phyloP scores from a whole-genome alignment of 2,797 vertebrate species.

The Poeciliopsis infans region DNA sequence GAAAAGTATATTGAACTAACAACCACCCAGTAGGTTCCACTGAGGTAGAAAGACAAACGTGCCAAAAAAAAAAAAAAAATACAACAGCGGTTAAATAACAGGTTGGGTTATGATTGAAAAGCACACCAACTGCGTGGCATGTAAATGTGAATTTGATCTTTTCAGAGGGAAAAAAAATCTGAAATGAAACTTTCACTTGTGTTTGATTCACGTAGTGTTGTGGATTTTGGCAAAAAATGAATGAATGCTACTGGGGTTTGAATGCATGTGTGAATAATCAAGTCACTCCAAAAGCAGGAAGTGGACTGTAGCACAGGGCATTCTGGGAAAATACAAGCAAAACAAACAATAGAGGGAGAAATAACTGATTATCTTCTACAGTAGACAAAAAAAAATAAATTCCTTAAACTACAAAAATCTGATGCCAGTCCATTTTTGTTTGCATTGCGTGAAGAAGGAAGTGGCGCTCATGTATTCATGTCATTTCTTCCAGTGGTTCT shows the following conservation, averaged over 20 bases:
- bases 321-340: too few species aligned
- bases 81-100: background rate
- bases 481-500: too few species aligned
- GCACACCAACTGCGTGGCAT: background rate
- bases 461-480: too few species aligned
- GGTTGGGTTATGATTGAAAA: background rate
- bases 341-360: too few species aligned
- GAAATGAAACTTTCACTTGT: background rate
- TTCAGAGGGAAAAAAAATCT: background rate
- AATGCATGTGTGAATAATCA: too few species aligned
- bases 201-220: background rate
- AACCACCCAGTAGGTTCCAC: constrained; percentile 30
- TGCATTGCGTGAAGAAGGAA: too few species aligned
- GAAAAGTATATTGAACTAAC: constrained; percentile 57
- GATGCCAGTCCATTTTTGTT: too few species aligned
- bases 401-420: too few species aligned
- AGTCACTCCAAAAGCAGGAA: too few species aligned
- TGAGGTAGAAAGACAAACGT: constrained; percentile 10
- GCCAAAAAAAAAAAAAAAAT: background rate
- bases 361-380: too few species aligned
- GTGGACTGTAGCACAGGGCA: too few species aligned
- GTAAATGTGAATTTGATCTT: background rate
- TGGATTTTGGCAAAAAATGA: background rate
- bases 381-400: too few species aligned
- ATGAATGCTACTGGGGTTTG: background rate